Base-by-base conservation (phyloP, 2,113 vertebrate genomes). In the Ardeotis arabs region DNA sequence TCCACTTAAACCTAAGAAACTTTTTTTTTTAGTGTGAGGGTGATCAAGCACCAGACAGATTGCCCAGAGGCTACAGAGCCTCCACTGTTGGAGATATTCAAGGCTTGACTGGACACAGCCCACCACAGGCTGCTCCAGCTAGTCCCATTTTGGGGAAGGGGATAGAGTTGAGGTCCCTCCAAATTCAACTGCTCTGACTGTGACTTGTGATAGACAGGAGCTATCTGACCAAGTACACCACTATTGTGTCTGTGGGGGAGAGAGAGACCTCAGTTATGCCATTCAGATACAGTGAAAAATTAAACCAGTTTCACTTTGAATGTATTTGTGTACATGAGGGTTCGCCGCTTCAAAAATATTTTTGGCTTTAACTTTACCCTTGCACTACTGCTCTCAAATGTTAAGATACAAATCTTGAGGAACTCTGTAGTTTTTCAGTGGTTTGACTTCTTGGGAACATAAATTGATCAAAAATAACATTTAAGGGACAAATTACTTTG, bases 401-500 rank as follows among this genome's bases (percentile, higher is more conserved):
- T 44, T 33, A 31, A 85, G 55, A 56, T 64, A 50, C 31, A 53
- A 95, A 60, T 33, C 94, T 31, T 39, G 14, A 91, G 69, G 88
- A 95, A 24, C 56, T 95, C 89, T 22, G 31, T 21, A 28, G 70
- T 52, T 97, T 77, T 82, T 95, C 62, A 35, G 84, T 41, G 89
- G 39, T 53, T 96, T 84, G 82, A 67, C 69, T 93, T 64, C 50
- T 82, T 44, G 69, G 78, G 85, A 94, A 66, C 66, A 69, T 56
- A 86, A 88, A 75, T 13, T 80, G 47, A 90, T 90, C 87, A 84
- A 80, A 87, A n/a, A n/a, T n/a, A 96, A 93, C 92, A 78, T 95
- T 75, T 18, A 59, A 66, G 63, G 96, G 68, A 90, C 78, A 66
- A 95, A 97, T 98, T 98, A 94, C 96, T 91, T 96, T 33, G 60